A percentile compares a stretch with the other conserved stretches of the same genome.
phyloP scores from a whole-genome alignment of 2,113 vertebrate species.

The Pycnonotus jocosus region DNA sequence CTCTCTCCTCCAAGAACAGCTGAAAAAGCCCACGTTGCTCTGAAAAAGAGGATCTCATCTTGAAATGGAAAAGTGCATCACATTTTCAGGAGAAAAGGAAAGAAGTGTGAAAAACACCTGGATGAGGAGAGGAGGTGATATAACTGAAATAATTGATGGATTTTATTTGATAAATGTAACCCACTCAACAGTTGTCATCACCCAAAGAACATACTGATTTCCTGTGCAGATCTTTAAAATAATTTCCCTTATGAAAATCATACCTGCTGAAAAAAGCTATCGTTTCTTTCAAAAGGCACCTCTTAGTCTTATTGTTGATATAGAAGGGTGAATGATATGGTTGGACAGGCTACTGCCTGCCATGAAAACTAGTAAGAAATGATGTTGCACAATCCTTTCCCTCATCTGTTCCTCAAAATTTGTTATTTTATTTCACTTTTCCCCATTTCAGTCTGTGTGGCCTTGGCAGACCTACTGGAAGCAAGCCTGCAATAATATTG shows the following conservation, averaged over 20 bases:
- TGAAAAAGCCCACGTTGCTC: not conserved
- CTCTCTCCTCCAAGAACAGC: not conserved
- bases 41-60: not conserved
- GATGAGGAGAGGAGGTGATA: not conserved
- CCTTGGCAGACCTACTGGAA: conserved; percentile 34
- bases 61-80: not conserved
- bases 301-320: not conserved
- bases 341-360: not conserved
- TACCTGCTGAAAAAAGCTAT: not conserved
- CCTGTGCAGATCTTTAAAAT: not conserved
- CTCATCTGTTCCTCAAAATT: not conserved
- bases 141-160: not conserved
- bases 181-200: not conserved
- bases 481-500: conserved; percentile 42
- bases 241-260: not conserved
- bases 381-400: not conserved
- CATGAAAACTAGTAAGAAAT: not conserved
- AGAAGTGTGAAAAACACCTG: not conserved
- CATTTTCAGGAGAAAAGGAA: not conserved
- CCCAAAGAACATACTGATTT: not conserved
- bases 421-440: conserved; percentile 33
- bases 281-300: not conserved
- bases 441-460: conserved; percentile 34
- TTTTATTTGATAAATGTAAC: not conserved
- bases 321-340: not conserved